Evolutionary conservation across 2,888 invertebrate species (phyloP).

Genomic region (Laothoe populi): DNA sequence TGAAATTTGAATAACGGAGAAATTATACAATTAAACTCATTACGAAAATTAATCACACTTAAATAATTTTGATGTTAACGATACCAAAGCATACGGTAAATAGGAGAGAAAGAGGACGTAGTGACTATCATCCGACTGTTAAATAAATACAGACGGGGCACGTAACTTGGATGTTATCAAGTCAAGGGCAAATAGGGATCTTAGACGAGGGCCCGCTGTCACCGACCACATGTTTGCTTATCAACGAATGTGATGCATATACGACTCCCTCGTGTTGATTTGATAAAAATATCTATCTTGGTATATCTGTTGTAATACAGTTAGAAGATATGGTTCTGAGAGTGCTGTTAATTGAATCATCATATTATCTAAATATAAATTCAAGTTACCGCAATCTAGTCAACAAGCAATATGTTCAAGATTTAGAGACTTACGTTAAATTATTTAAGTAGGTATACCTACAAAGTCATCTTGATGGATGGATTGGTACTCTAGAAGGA

Average conservation of each 20-base stretch:
- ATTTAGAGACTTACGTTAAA: no score
- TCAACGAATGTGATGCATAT: constrained; percentile 3
- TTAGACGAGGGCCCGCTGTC: constrained; percentile 14
- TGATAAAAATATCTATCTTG: not conserved
- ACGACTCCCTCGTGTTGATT: constrained; percentile 9
- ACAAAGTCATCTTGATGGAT: no score
- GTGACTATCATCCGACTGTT: not conserved
- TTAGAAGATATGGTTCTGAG: not conserved
- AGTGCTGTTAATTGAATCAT: no score
- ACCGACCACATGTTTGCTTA: constrained; percentile 22
- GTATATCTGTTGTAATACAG: no score
- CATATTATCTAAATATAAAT: no score
- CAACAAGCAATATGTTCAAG: no score
- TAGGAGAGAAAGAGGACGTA: not conserved
- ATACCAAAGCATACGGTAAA: not conserved
- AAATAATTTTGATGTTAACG: not conserved
- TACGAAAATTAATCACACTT: not conserved
- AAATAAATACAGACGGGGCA: constrained; percentile 21
- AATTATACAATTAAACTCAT: not conserved
- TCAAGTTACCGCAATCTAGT: no score
- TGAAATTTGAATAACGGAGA: no score
- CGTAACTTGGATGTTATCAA: constrained; percentile 21
- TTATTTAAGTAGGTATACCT: no score
- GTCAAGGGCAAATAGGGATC: constrained; percentile 23
- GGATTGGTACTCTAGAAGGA: no score